A percentile compares a stretch with the other conserved stretches of the same genome.
Conservation (phyloP, 2,113 vertebrate genomes). For the Caretta caretta region DNA sequence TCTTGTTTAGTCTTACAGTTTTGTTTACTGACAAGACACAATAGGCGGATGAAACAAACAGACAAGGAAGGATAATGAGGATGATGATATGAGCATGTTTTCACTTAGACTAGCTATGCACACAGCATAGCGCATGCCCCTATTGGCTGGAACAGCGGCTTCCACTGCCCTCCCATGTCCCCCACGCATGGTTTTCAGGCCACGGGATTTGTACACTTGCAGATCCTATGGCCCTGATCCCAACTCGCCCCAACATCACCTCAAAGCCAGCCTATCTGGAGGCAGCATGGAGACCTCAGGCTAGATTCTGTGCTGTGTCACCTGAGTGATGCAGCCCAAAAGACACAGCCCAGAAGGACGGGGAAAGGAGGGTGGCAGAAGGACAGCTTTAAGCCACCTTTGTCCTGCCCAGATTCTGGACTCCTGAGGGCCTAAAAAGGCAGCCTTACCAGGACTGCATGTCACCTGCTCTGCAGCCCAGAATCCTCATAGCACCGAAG, state of each 20-base stretch:
- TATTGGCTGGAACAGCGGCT: background rate
- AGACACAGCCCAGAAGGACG: background rate
- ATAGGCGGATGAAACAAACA: background rate
- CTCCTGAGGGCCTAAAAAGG: background rate
- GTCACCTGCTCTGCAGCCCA: background rate
- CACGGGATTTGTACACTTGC: background rate
- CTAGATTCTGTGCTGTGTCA: background rate
- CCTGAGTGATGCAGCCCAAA: background rate
- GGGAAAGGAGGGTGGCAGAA: background rate
- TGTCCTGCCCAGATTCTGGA: background rate
- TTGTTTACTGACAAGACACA: background rate
- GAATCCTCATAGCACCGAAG: background rate
- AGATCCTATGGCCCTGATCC: background rate
- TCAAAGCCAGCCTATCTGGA: background rate
- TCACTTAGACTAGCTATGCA: background rate
- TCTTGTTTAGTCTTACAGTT: no score
- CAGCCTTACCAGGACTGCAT: background rate
- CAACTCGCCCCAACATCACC: background rate
- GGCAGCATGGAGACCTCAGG: background rate
- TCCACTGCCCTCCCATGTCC: background rate
- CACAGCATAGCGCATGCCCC: background rate
- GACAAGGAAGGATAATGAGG: background rate
- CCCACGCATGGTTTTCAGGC: background rate
- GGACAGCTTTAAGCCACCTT: background rate
- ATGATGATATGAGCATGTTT: background rate